Conservation (phyloP, 2,888 invertebrate genomes). For the Chironomus tentans region DNA sequence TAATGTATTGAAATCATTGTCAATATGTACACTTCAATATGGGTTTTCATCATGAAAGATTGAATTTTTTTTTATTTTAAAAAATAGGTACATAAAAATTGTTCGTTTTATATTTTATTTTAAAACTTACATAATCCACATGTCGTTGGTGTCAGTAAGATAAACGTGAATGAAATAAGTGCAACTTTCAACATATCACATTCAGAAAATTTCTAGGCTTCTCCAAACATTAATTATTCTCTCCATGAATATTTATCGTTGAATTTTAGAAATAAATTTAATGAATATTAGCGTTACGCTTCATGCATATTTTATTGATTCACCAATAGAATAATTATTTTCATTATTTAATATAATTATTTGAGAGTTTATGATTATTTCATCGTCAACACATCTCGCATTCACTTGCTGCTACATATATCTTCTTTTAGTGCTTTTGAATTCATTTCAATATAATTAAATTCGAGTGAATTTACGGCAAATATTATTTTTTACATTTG, state of each 20-base stretch:
- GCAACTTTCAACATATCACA: background rate
- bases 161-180: background rate
- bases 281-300: slow-evolving; percentile 6
- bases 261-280: background rate
- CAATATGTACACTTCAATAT: background rate
- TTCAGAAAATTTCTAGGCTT: background rate
- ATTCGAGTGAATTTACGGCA: background rate
- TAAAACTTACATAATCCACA: background rate
- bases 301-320: slow-evolving; percentile 11
- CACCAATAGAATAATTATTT: background rate
- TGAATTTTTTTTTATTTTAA: background rate
- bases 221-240: background rate
- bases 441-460: background rate
- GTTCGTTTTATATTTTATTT: background rate
- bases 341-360: slow-evolving; percentile 2
- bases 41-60: background rate
- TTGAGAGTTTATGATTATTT: background rate
- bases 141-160: background rate
- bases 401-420: background rate
- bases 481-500: background rate
- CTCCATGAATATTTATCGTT: background rate
- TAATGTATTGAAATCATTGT: background rate
- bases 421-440: background rate
- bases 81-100: background rate
- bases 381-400: background rate